These are phyloP conservation scores for Betta splendens DNA, from an alignment of 2,797 vertebrate genomes.

Conservation along the genomic window DNA sequence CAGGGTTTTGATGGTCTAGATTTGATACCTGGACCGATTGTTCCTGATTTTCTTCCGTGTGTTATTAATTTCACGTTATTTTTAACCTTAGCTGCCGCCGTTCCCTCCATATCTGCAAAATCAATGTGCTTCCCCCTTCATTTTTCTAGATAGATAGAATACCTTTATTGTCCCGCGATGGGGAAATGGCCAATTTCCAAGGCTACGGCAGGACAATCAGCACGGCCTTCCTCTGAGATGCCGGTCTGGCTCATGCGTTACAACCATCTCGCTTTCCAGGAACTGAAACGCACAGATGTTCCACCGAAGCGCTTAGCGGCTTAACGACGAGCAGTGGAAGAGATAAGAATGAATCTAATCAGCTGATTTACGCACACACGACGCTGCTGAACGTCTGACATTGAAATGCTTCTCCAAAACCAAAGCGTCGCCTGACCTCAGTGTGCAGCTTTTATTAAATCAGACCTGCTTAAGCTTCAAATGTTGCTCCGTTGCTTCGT, in stretches of 20 bases:
- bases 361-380: neutral
- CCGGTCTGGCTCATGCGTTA: too few species aligned
- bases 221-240: neutral
- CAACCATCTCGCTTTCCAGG: neutral
- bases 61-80: neutral
- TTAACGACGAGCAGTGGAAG: neutral
- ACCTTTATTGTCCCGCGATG: too few species aligned
- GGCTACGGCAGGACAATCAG: slow-evolving; percentile 33
- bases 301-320: neutral
- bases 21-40: too few species aligned
- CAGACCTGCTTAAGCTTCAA: neutral
- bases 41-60: neutral
- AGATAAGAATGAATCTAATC: slow-evolving; percentile 9
- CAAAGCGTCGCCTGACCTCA: neutral
- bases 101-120: slow-evolving; percentile 11
- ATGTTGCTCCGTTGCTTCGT: neutral
- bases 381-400: slow-evolving; percentile 1
- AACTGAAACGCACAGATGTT: slow-evolving; percentile 19
- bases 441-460: neutral
- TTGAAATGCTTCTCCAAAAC: slow-evolving; percentile 2
- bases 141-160: too few species aligned
- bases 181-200: too few species aligned
- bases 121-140: slow-evolving; percentile 28
- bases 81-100: neutral
- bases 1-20: too few species aligned